phyloP scores from a whole-genome alignment of 2,888 invertebrate genomes.

The Drosophila cognata region DNA sequence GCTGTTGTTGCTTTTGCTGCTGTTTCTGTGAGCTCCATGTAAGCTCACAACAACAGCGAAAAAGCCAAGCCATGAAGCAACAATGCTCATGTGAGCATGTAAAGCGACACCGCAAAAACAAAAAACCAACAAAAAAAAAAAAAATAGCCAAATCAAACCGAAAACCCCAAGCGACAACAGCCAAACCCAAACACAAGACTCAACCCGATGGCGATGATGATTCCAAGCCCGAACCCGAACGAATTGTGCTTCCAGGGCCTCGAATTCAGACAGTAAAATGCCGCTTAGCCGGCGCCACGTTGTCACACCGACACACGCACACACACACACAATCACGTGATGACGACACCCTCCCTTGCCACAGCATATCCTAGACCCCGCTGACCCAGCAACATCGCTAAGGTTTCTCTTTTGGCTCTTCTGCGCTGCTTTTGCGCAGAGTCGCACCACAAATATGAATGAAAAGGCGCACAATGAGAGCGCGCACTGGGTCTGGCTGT shows the following conservation, averaged over 20 bases:
- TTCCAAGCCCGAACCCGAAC: constrained; percentile 14
- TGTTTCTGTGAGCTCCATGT: constrained; percentile 40
- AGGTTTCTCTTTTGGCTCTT: constrained; percentile 66
- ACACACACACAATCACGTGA: constrained; percentile 65
- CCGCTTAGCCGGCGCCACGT: constrained; percentile 79
- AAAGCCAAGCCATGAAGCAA: constrained; percentile 67
- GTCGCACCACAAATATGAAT: constrained; percentile 58
- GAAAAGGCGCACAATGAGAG: constrained; percentile 60
- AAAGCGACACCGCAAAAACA: constrained; percentile 62
- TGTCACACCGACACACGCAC: constrained; percentile 56
- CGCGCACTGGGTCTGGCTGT: constrained; percentile 17
- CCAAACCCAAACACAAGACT: constrained; percentile 9
- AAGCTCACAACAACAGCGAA: constrained; percentile 50
- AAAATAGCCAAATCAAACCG: constrained; percentile 18
- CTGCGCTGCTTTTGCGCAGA: constrained; percentile 60
- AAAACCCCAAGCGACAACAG: constrained; percentile 14
- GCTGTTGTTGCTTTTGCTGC: constrained; percentile 22
- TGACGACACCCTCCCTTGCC: constrained; percentile 21
- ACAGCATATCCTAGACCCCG: not conserved
- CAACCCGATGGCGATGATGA: constrained; percentile 1
- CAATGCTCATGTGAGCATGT: constrained; percentile 71
- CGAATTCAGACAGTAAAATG: constrained; percentile 53
- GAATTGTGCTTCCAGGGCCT: constrained; percentile 37
- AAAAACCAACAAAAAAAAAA: constrained; percentile 6
- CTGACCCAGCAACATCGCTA: constrained; percentile 37